Evolutionary conservation across 1,140 invertebrate species (phyloP), one percentile per base, ranked within the genome.

Genomic region (Aphelenchoides fujianensis): DNA sequence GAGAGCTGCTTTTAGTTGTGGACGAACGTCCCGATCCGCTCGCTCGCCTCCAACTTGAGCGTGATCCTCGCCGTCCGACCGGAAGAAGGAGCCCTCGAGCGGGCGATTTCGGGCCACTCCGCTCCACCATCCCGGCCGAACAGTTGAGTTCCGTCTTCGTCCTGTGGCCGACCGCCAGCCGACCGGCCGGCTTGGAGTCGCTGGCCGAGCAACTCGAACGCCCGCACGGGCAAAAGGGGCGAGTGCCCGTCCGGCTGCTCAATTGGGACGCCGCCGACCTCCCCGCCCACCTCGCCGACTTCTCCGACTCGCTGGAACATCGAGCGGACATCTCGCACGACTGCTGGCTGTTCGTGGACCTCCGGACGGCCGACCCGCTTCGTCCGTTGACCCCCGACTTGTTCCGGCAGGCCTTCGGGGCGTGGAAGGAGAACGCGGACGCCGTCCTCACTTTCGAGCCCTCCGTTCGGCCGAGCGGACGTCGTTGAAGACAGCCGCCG

Each of bases 1-100:
- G n/a, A n/a, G n/a, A n/a, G n/a, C n/a, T n/a, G n/a, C n/a, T 66
- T 66, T 66, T 48, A 66, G 63, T 19, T 66, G 19, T 66, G 63
- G 63, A 27, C 16, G 3, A 37, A 66, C 34, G 36, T 66, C 16
- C 63, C 63, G 31, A 66, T 66, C 32, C 63, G 63, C 30, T 66
- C 63, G 23, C 0, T 66, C 36, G 31, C 63, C 16, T 36, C 31
- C 37, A 66, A 66, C 32, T 37, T 66, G 9, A 37, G 12, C 12
- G 3, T 66, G 12, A 66, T 66, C 32, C n/a, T 66, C 16, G 36
- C 31, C 27, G 16, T 35, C 53, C 32, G 16, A 16, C 63, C 16
- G 53, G 12, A 12, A 66, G n/a, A 32, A 66, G 63, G 53, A 30
- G 27, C 16, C n/a, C 31, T 66, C 53, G 28, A 36, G 32, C 27